A percentile compares a stretch with the other conserved stretches of the same genome.
These are phyloP conservation scores for Adelosebastes latens DNA, from an alignment of 2,797 vertebrate genomes.

Conservation along the genomic window DNA sequence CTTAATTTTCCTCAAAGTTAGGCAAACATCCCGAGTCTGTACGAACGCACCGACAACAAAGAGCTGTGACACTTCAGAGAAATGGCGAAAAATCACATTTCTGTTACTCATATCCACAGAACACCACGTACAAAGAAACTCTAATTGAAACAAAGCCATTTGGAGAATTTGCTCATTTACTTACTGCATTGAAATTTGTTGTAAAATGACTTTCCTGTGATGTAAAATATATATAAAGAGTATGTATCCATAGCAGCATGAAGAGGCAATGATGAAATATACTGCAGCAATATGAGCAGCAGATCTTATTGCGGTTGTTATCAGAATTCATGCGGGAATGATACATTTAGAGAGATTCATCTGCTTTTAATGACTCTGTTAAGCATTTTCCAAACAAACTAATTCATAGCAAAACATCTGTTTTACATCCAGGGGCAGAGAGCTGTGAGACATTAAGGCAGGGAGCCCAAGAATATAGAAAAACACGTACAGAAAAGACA, in stretches of 20 bases:
- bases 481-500: slow-evolving; percentile 42
- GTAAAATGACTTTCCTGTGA: not conserved
- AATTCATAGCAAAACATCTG: slow-evolving; percentile 17
- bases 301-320: not conserved
- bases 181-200: not conserved
- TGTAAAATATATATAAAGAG: not conserved
- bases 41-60: not conserved
- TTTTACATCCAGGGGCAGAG: slow-evolving; percentile 19
- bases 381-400: slow-evolving; percentile 32
- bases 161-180: not conserved
- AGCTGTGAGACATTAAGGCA: slow-evolving; percentile 2
- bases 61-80: slow-evolving; percentile 3
- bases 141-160: not conserved
- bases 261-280: not conserved
- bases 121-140: not conserved
- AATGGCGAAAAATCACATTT: not conserved
- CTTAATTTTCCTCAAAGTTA: slow-evolving; percentile 19
- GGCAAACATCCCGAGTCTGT: slow-evolving; percentile 17
- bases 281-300: not conserved
- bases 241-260: not conserved
- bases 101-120: not conserved
- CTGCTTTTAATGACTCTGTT: slow-evolving; percentile 26
- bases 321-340: not conserved
- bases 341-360: slow-evolving; percentile 15
- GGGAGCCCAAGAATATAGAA: slow-evolving; percentile 31